phyloP scores from a whole-genome alignment of 2,797 vertebrate species.

The Scleropages formosus region DNA sequence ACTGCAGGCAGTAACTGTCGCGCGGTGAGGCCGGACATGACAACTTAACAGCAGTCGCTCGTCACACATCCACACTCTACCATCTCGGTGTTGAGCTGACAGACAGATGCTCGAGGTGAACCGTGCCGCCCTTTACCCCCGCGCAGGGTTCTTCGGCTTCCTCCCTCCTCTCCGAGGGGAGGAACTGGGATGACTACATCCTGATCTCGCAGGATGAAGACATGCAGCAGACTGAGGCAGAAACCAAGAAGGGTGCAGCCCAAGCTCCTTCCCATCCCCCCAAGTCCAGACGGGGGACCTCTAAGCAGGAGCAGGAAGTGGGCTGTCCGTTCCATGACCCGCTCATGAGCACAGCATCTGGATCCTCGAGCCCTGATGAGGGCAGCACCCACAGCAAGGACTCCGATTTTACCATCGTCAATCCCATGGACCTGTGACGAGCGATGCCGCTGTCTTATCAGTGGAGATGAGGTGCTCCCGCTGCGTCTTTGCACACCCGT shows the following conservation, averaged over 20 bases:
- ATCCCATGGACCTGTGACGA: conserved; percentile 80
- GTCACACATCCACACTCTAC: background rate
- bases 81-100: background rate
- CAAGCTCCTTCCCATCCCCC: conserved; percentile 41
- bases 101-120: background rate
- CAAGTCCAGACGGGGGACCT: conserved; percentile 46
- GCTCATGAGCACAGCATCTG: conserved; percentile 73
- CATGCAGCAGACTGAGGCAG: conserved; percentile 50
- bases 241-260: conserved; percentile 40
- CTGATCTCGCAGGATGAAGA: conserved; percentile 84
- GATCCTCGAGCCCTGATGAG: conserved; percentile 89
- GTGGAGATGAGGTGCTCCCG: background rate
- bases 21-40: too few relatives aligned
- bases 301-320: conserved; percentile 63
- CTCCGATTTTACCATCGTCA: conserved; percentile 97
- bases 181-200: conserved; percentile 86
- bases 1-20: too few relatives aligned
- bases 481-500: conserved; percentile 26
- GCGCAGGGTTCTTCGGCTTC: conserved; percentile 27
- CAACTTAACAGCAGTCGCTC: too few relatives aligned
- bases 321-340: conserved; percentile 81
- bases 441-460: background rate
- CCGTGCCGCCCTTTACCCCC: background rate
- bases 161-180: conserved; percentile 59
- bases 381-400: conserved; percentile 95